These are phyloP conservation scores for Nymphalis polychloros DNA, from an alignment of 2,888 invertebrate species.

Conservation along the genomic window DNA sequence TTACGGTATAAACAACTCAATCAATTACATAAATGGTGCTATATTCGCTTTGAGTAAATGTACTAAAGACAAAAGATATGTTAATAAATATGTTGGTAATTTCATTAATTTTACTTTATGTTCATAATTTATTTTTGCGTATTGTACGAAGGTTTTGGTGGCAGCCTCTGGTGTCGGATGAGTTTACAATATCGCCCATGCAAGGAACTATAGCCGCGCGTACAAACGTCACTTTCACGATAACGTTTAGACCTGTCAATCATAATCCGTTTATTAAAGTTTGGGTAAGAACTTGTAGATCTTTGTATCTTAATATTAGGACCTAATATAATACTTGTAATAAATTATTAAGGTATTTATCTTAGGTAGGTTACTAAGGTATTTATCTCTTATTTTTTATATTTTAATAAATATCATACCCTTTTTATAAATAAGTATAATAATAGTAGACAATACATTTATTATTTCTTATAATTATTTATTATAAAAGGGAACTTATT, in stretches of 20 bases:
- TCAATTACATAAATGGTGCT: background rate
- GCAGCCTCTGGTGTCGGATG: constrained; percentile 69
- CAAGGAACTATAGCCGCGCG: constrained; percentile 84
- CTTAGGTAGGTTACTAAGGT: background rate
- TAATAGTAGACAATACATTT: too few relatives aligned
- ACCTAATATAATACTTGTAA: background rate
- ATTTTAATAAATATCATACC: too few relatives aligned
- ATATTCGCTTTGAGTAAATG: too few relatives aligned
- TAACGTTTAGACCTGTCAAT: constrained; percentile 82
- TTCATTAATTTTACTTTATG: too few relatives aligned
- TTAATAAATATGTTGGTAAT: too few relatives aligned
- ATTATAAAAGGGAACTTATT: too few relatives aligned
- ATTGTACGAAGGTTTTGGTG: constrained; percentile 64
- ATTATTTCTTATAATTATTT: too few relatives aligned
- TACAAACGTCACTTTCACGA: constrained; percentile 83
- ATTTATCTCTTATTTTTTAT: too few relatives aligned
- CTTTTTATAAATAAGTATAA: constrained; percentile 16
- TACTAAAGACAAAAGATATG: too few relatives aligned
- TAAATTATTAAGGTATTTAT: background rate
- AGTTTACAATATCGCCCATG: constrained; percentile 83
- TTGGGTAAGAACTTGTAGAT: constrained; percentile 54
- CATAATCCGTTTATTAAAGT: constrained; percentile 75
- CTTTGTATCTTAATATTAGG: too few relatives aligned
- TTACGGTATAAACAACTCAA: background rate
- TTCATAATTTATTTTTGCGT: background rate